Percentiles rank a stretch among this genome's conserved stretches.
Conservation (phyloP, 2,113 vertebrate genomes). For the Podiceps cristatus region DNA sequence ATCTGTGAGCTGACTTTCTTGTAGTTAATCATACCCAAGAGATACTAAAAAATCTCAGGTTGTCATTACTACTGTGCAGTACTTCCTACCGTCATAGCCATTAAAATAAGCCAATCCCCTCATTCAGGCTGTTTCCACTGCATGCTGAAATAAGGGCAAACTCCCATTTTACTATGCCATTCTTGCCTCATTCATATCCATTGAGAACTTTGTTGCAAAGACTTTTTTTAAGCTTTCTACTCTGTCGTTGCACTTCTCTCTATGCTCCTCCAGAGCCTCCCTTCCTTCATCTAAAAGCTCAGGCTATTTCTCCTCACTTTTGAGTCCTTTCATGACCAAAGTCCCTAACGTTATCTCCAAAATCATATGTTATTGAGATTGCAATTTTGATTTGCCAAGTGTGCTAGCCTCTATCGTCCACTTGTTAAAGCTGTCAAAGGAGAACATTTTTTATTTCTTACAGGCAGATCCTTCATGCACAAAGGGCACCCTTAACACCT, state of each 20-base stretch:
- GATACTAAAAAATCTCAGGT: not conserved
- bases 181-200: too few relatives aligned
- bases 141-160: too few relatives aligned
- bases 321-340: not conserved
- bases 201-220: not conserved
- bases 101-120: too few relatives aligned
- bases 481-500: not conserved
- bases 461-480: not conserved
- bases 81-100: too few relatives aligned
- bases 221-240: not conserved
- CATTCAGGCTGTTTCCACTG: too few relatives aligned
- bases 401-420: not conserved
- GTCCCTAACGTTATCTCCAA: not conserved
- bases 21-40: not conserved
- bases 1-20: not conserved
- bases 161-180: too few relatives aligned
- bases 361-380: rapidly evolving
- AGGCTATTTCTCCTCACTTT: not conserved
- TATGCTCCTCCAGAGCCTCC: not conserved
- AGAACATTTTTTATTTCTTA: not conserved
- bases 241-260: not conserved
- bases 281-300: not conserved
- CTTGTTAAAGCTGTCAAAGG: not conserved
- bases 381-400: not conserved
- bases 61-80: rapidly evolving